Evolutionary conservation across 2,797 vertebrate species (phyloP).

Genomic region (Gambelia wislizenii): DNA sequence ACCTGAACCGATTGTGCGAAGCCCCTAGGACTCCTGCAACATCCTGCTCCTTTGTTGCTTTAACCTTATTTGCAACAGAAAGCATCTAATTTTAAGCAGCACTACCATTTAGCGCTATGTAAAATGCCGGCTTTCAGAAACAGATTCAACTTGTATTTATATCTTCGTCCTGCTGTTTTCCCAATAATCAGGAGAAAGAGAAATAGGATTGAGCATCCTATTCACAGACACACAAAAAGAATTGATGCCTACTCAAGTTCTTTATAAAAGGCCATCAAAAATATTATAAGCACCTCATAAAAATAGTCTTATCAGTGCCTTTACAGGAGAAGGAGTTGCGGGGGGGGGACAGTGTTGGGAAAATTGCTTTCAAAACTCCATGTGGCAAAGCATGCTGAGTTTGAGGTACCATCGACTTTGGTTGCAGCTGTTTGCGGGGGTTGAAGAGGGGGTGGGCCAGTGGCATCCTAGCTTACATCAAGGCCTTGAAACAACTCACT

Average conservation of each 20-base stretch:
- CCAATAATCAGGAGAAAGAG: conserved; percentile 64
- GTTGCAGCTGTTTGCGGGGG: conserved; percentile 32
- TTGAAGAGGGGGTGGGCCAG: conserved; percentile 26
- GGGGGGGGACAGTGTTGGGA: not conserved
- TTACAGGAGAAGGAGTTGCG: conserved; percentile 17
- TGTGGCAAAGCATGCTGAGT: not conserved
- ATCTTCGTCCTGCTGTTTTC: conserved; percentile 59
- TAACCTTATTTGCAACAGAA: conserved; percentile 85
- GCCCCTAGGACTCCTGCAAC: conserved; percentile 83
- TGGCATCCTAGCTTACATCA: conserved; percentile 1
- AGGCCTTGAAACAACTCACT: conserved; percentile 5
- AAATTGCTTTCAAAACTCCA: conserved; percentile 51
- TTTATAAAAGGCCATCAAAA: conserved; percentile 57
- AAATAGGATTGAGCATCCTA: conserved; percentile 52
- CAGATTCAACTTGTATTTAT: conserved; percentile 65
- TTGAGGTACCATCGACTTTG: conserved; percentile 42
- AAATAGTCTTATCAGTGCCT: not conserved
- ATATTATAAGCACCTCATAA: conserved; percentile 52
- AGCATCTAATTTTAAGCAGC: conserved; percentile 73
- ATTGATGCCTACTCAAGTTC: conserved; percentile 53
- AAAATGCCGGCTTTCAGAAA: conserved; percentile 68
- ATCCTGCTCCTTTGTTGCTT: conserved; percentile 79
- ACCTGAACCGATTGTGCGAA: conserved; percentile 87
- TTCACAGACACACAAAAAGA: conserved; percentile 48
- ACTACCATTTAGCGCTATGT: conserved; percentile 73